Evolutionary conservation across 23 tunicate species (phyloP).

Genomic region (Trididemnum clinides): DNA sequence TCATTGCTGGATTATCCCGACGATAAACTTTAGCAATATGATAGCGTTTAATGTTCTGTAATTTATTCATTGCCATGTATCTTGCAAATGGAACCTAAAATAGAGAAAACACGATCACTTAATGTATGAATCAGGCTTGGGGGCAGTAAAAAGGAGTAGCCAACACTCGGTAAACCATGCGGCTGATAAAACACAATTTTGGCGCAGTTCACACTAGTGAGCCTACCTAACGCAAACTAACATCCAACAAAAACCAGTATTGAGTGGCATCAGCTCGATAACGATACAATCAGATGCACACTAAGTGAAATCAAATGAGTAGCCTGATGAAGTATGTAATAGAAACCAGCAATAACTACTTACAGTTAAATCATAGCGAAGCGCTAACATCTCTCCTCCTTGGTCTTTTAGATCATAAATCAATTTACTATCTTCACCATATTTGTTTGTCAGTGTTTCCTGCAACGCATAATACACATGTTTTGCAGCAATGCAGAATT

Average conservation of each 20-base stretch:
- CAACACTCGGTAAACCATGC: too few relatives aligned
- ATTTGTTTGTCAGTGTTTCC: conserved; percentile 94
- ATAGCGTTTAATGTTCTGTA: conserved; percentile 81
- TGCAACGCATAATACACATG: conserved; percentile 11
- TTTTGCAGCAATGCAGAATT: not conserved
- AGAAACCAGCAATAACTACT: not conserved
- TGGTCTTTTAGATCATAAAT: conserved; percentile 95
- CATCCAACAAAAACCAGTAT: too few relatives aligned
- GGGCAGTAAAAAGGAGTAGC: too few relatives aligned
- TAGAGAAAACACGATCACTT: not conserved
- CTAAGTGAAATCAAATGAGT: too few relatives aligned
- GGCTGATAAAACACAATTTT: too few relatives aligned
- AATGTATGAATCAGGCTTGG: too few relatives aligned
- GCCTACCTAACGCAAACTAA: too few relatives aligned
- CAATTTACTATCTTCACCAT: conserved; percentile 96
- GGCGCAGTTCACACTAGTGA: too few relatives aligned
- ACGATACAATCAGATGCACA: too few relatives aligned
- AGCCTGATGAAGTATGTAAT: not conserved
- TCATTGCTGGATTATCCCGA: conserved; percentile 93
- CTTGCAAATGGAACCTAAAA: conserved; percentile 89
- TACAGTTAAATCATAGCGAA: conserved; percentile 91
- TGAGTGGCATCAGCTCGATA: too few relatives aligned
- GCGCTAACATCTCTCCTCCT: conserved; percentile 88
- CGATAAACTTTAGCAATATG: conserved; percentile 96
- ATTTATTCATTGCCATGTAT: conserved; percentile 83